phyloP scores from a whole-genome alignment of 1,140 invertebrate genomes.

The Caenorhabditis remanei region DNA sequence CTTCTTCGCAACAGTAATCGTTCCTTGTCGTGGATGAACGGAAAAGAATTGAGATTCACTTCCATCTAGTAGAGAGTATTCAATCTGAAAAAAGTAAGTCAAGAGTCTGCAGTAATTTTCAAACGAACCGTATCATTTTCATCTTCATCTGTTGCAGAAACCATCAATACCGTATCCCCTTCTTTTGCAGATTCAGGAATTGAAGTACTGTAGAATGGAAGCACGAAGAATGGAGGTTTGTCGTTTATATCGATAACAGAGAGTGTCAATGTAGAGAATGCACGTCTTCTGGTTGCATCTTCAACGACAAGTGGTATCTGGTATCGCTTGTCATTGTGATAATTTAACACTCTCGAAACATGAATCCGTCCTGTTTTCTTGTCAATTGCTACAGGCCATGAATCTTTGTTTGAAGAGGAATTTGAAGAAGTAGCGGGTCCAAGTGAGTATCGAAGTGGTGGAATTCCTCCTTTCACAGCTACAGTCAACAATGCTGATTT shows the following conservation, averaged over 20 bases:
- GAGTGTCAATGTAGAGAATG: constrained; percentile 69
- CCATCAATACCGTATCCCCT: constrained; percentile 67
- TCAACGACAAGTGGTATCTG: constrained; percentile 58
- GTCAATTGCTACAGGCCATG: constrained; percentile 72
- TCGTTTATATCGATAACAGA: constrained; percentile 90
- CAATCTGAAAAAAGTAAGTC: constrained; percentile 55
- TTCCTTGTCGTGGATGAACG: constrained; percentile 67
- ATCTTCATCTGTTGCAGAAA: constrained; percentile 72
- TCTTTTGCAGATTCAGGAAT: constrained; percentile 63
- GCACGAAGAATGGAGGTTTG: constrained; percentile 84
- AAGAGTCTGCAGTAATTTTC: background rate
- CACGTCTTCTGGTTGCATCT: constrained; percentile 56
- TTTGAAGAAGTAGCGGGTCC: constrained; percentile 61
- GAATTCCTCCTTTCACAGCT: constrained; percentile 65
- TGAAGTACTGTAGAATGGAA: constrained; percentile 70
- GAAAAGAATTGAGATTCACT: constrained; percentile 60
- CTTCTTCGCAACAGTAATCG: constrained; percentile 61
- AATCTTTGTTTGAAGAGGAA: background rate
- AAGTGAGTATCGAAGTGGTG: constrained; percentile 68
- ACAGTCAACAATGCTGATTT: constrained; percentile 68
- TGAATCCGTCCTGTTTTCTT: constrained; percentile 65
- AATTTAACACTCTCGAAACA: constrained; percentile 51
- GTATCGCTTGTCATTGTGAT: constrained; percentile 45
- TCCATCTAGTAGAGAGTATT: constrained; percentile 69
- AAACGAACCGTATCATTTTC: constrained; percentile 65